phyloP scores from a whole-genome alignment of 2,797 vertebrate species.

The Leptoclinus maculatus region DNA sequence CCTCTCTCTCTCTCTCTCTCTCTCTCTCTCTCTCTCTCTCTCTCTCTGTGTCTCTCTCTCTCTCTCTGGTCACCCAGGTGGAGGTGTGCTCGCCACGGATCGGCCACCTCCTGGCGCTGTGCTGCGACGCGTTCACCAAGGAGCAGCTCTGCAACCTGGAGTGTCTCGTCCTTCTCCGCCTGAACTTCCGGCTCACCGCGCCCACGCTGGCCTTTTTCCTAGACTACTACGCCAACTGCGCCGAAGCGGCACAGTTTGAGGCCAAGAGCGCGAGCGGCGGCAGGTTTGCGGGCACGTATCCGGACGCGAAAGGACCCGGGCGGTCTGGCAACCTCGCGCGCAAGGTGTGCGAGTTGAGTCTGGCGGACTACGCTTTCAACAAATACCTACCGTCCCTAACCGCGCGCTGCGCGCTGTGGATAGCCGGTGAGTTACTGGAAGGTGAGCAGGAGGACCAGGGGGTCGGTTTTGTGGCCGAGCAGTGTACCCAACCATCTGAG shows the following conservation, averaged over 20 bases:
- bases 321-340: conserved; percentile 82
- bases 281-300: neutral
- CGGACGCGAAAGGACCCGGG: neutral
- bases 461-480: conserved; percentile 26
- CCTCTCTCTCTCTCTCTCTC: neutral
- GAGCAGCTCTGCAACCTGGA: conserved; percentile 95
- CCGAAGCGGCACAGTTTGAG: conserved; percentile 13
- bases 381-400: conserved; percentile 89
- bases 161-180: conserved; percentile 89
- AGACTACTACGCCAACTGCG: conserved; percentile 86
- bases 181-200: conserved; percentile 87
- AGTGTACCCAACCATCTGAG: neutral
- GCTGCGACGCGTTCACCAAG: conserved; percentile 89
- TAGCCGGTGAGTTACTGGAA: conserved; percentile 85
- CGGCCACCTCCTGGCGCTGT: conserved; percentile 90
- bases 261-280: neutral
- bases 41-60: neutral
- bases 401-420: conserved; percentile 85
- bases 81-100: conserved; percentile 90
- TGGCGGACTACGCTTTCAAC: conserved; percentile 94
- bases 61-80: conserved; percentile 82
- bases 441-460: conserved; percentile 10
- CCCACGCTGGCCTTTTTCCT: conserved; percentile 94
- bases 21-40: neutral
- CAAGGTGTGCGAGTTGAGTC: conserved; percentile 89